Base-by-base conservation (phyloP, 2,113 vertebrate genomes). In the Chelonoidis abingdonii region DNA sequence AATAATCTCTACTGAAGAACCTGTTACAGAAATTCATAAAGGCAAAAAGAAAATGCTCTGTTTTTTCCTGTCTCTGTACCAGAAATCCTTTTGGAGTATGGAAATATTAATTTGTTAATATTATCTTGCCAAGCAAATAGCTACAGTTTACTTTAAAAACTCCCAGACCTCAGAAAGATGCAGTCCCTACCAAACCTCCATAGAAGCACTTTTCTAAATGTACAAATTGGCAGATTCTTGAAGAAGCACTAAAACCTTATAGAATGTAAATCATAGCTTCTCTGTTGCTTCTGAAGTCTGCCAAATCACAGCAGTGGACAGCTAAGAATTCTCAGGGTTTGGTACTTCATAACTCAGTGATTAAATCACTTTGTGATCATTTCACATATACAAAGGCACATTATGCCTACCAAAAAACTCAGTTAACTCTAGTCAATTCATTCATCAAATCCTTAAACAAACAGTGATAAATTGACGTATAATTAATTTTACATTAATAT, bases 201-300 rank as follows among this genome's bases (percentile, higher is more conserved):
- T 54, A 82, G 35, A 16, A 53, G 52, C 52, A 81, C 80, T 94
- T 92, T 93, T 80, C 80, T 69, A 86, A 85, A 41, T n/a, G 3
- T 24, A n/a, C 5, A 13, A 35, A 47, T 19, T 89, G 41, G n/a
- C 25, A 86, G 3, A 9, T 47, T 89, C 31, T 84, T 84, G 54
- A 75, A 89, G 86, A 84, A 76, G 53, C 31, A 79, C 4, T 9
- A 41, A 35, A 35, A 8, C 65, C 87, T 84, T 85, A 76, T 3
- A 76, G 50, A 82, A 95, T 14, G 41, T 19, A 59, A 59, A 75
- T 80, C 76, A 88, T 86, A 88, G 83, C 50, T 72, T 80, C 88
- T 72, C 27, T 52, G 35, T 8, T 83, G 72, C 21, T 87, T 21
- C 16, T 54, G 31, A 3, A 79, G 25, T 24, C 65, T 93, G 72